Conservation (phyloP, 2,888 invertebrate genomes). For the Epinotia bilunana region DNA sequence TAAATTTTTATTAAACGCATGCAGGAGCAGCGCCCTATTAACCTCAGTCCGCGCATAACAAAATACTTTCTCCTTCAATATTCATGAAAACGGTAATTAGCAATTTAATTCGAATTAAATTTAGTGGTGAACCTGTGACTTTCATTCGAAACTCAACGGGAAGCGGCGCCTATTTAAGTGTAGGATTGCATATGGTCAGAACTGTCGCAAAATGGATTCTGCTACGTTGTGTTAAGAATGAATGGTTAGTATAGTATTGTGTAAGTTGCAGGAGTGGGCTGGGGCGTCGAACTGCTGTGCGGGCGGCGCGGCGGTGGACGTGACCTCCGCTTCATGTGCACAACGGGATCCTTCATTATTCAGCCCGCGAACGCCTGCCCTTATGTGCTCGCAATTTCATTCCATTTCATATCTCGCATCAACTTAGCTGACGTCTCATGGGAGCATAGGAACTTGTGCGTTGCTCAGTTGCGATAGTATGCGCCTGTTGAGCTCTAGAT, state of each 20-base stretch:
- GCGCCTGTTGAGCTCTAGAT: constrained; percentile 21
- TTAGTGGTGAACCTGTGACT: constrained; percentile 37
- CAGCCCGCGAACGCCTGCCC: constrained; percentile 62
- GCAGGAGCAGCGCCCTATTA: constrained; percentile 46
- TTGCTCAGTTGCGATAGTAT: constrained; percentile 16
- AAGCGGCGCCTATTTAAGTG: constrained; percentile 22
- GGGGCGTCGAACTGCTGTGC: constrained; percentile 70
- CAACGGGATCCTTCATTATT: constrained; percentile 72
- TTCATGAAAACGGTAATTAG: constrained; percentile 66
- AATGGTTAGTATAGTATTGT: constrained; percentile 37
- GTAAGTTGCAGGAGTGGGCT: constrained; percentile 49
- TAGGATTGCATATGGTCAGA: constrained; percentile 11
- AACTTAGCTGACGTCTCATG: constrained; percentile 51
- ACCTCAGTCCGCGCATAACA: constrained; percentile 47
- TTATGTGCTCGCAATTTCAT: constrained; percentile 62
- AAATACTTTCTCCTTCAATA: constrained; percentile 67
- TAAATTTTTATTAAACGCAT: constrained; percentile 24
- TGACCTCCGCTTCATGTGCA: constrained; percentile 70
- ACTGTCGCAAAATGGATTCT: not conserved
- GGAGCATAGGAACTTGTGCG: constrained; percentile 33
- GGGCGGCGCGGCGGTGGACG: constrained; percentile 60
- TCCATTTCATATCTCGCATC: constrained; percentile 57
- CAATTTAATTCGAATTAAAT: constrained; percentile 55
- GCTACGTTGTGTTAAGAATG: not conserved
- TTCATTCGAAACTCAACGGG: constrained; percentile 32